Percentiles rank a stretch among this genome's conserved stretches.
Conservation (phyloP, 2,113 vertebrate species). For the Cynocephalus volans region DNA sequence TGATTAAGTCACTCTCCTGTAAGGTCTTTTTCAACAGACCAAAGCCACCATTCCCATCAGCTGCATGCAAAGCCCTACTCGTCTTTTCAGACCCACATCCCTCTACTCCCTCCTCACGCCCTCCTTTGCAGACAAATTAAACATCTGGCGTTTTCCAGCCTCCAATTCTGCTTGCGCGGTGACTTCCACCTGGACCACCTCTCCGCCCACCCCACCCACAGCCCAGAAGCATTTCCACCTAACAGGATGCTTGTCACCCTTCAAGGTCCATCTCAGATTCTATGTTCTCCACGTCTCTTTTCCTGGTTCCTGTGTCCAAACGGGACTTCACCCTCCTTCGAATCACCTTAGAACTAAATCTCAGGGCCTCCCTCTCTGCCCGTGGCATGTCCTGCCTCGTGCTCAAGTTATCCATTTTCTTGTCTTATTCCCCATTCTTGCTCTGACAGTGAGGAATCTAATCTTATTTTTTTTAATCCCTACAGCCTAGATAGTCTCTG, state of each 20-base stretch:
- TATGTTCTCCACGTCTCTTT: fast-evolving
- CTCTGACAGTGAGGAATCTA: background rate
- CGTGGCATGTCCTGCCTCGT: fast-evolving
- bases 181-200: background rate
- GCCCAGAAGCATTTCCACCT: background rate
- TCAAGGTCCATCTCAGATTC: background rate
- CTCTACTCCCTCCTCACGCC: fast-evolving
- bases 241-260: fast-evolving
- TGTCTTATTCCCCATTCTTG: background rate
- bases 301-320: background rate
- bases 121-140: background rate
- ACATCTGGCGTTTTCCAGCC: background rate
- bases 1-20: background rate
- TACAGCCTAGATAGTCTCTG: background rate
- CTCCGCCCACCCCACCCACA: too few relatives aligned
- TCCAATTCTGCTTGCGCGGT: background rate
- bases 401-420: background rate
- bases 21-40: background rate
- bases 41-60: background rate
- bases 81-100: fast-evolving
- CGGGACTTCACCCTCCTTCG: background rate
- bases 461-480: background rate
- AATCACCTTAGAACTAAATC: background rate
- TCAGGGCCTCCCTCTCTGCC: background rate
- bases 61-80: fast-evolving